These are phyloP conservation scores for Hydractinia symbiolongicarpus DNA, from an alignment of 30 jellyfish, hydroid and myxozoan genomes.

Conservation along the genomic window DNA sequence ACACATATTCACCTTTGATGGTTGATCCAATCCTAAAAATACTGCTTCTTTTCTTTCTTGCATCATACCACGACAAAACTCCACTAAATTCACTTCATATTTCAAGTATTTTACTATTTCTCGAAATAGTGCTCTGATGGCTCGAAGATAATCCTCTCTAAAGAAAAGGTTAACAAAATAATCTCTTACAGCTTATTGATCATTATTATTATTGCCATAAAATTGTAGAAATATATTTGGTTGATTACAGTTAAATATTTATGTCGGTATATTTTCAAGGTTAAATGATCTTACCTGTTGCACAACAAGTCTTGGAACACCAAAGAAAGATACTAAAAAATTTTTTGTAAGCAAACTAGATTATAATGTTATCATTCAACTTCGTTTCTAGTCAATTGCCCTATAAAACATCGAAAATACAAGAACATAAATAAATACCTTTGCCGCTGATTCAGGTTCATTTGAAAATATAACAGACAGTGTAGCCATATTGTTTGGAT, in stretches of 20 bases:
- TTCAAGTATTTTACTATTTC: slow-evolving; percentile 69
- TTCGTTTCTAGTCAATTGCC: no score
- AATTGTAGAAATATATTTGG: no score
- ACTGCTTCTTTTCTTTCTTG: slow-evolving; percentile 64
- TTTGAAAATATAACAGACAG: slow-evolving; percentile 71
- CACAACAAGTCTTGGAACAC: slow-evolving; percentile 69
- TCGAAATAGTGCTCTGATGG: slow-evolving; percentile 73
- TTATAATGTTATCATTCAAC: no score
- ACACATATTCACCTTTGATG: slow-evolving; percentile 37
- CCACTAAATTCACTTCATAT: slow-evolving; percentile 61
- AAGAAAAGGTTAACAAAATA: slow-evolving; percentile 18
- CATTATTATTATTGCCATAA: no score
- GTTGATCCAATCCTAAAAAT: slow-evolving; percentile 51
- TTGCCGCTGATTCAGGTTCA: slow-evolving; percentile 86
- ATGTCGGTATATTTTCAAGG: not conserved
- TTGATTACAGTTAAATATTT: not conserved
- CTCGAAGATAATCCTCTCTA: slow-evolving; percentile 83
- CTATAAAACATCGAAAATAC: no score
- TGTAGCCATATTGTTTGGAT: slow-evolving; percentile 85
- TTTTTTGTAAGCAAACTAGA: no score
- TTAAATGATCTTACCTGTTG: slow-evolving; percentile 51
- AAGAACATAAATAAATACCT: slow-evolving; percentile 31
- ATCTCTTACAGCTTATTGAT: not conserved
- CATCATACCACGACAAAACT: slow-evolving; percentile 88
- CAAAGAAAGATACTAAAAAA: slow-evolving; percentile 71